Conservation (phyloP, 2,888 invertebrate genomes). For the Mylabris sibirica region DNA sequence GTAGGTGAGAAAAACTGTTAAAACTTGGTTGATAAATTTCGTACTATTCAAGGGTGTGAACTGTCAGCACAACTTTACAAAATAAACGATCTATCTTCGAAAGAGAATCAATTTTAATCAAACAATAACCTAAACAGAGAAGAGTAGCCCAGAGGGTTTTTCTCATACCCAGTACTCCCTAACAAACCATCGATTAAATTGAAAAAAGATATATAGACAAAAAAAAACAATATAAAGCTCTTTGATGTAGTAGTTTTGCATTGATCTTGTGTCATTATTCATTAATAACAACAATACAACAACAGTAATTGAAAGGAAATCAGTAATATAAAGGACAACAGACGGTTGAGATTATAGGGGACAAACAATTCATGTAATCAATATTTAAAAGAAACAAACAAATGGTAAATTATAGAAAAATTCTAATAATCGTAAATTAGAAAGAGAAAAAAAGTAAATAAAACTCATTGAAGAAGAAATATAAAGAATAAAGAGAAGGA, state of each 20-base stretch:
- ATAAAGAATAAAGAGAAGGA: constrained; percentile 38
- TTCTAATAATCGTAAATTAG: constrained; percentile 41
- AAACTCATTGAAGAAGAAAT: constrained; percentile 17
- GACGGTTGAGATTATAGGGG: background rate
- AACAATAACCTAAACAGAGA: background rate
- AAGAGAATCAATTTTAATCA: background rate
- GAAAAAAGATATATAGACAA: background rate
- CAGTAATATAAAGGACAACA: background rate
- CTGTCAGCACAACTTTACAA: too few species aligned
- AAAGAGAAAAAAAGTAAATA: constrained; percentile 41
- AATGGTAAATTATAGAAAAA: constrained; percentile 32
- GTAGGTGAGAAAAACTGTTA: too few species aligned
- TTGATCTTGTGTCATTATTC: background rate
- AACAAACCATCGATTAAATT: background rate
- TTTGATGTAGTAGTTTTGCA: constrained; percentile 1
- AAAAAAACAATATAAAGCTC: background rate
- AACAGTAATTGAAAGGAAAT: background rate
- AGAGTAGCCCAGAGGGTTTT: background rate
- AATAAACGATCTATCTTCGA: background rate
- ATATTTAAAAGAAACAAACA: background rate
- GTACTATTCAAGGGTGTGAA: too few species aligned
- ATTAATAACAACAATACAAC: background rate
- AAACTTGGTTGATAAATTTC: too few species aligned
- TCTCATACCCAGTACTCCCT: background rate
- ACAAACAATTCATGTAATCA: background rate